A percentile compares a stretch with the other conserved stretches of the same genome.
These are phyloP conservation scores for Lepas anatifera DNA, from an alignment of 2,888 invertebrate genomes.

Conservation along the genomic window DNA sequence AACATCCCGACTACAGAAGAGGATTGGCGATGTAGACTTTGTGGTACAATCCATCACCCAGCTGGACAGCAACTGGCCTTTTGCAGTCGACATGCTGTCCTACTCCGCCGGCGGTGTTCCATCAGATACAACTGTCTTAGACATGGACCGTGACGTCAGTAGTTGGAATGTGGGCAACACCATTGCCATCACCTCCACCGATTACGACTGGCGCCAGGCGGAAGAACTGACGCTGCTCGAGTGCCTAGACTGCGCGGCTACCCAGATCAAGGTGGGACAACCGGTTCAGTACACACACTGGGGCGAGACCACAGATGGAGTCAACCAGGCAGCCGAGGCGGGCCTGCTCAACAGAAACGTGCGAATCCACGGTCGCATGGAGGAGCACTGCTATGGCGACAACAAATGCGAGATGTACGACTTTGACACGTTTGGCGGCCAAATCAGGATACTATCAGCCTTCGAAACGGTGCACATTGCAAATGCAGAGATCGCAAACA, in stretches of 20 bases:
- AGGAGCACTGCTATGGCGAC: neutral
- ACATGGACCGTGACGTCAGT: neutral
- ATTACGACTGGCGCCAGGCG: conserved; percentile 8
- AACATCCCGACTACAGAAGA: neutral
- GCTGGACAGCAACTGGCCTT: neutral
- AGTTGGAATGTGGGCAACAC: neutral
- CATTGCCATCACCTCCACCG: neutral
- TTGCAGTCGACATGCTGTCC: neutral
- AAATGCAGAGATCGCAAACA: neutral
- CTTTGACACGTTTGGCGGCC: conserved; percentile 8
- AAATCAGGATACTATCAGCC: neutral
- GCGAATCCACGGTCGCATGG: neutral
- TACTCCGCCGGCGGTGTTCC: neutral
- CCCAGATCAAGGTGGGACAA: neutral
- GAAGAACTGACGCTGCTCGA: neutral
- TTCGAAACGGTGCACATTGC: neutral
- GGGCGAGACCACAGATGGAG: conserved; percentile 13
- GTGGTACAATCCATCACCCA: neutral
- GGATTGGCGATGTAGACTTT: neutral
- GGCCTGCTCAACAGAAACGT: neutral
- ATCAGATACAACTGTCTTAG: neutral
- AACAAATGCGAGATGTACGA: neutral
- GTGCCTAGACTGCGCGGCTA: neutral
- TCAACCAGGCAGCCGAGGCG: conserved; percentile 3
- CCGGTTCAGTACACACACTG: neutral